A percentile compares a stretch with the other conserved stretches of the same genome.
phyloP scores from a whole-genome alignment of 2,888 invertebrate genomes.

The Toxonevra muliebris region DNA sequence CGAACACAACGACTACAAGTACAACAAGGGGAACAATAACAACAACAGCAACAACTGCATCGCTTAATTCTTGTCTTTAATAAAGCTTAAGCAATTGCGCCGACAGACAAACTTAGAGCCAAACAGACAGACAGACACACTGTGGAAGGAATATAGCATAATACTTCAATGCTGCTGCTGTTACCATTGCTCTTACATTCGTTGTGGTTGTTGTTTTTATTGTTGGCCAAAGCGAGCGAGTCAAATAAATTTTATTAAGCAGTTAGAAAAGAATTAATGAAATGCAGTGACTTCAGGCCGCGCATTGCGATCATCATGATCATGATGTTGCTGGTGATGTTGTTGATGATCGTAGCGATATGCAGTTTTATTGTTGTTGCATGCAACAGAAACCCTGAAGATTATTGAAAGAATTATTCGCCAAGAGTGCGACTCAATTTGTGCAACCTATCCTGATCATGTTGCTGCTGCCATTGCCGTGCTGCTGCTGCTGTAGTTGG shows the following conservation, averaged over 20 bases:
- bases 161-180: neutral
- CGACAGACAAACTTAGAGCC: constrained; percentile 10
- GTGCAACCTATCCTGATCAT: neutral
- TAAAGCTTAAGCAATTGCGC: constrained; percentile 48
- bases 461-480: neutral
- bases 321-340: neutral
- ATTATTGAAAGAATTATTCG: too few species aligned
- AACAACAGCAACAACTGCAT: constrained; percentile 28
- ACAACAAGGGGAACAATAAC: constrained; percentile 9
- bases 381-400: neutral
- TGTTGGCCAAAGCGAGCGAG: constrained; percentile 13
- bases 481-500: neutral
- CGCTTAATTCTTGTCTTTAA: constrained; percentile 42
- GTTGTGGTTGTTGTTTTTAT: neutral
- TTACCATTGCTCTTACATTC: neutral
- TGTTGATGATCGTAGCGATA: neutral
- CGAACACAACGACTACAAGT: constrained; percentile 52
- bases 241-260: constrained; percentile 56
- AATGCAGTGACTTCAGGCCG: constrained; percentile 39
- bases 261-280: constrained; percentile 54
- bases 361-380: neutral
- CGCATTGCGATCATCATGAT: neutral
- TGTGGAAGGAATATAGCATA: too few species aligned
- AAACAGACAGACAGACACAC: too few species aligned
- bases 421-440: constrained; percentile 20